Base-by-base conservation (phyloP, 2,113 vertebrate genomes). In the Ceyx cyanopectus region DNA sequence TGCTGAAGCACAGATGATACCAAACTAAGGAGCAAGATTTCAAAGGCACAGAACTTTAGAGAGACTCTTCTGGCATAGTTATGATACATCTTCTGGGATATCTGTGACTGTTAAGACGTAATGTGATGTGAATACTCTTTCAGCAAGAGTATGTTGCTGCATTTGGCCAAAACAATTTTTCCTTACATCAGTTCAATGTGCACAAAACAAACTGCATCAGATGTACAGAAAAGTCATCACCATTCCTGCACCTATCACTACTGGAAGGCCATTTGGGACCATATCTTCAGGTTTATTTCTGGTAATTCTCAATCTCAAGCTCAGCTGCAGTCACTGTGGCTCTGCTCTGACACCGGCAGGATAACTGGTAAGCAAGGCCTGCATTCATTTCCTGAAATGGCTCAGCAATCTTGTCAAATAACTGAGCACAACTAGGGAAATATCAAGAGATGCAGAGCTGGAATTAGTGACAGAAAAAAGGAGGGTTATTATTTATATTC, bases 371-470 rank as follows among this genome's bases (percentile, higher is more conserved):
- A 75, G 62, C 30, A 68, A 81, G 26, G 48, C 40, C 18, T n/a
- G 10, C 0, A 0, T 26, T n/a, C 2, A 0, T 40, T 21, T 54
- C 34, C 81, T 54, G 30, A 81, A 74, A 68, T 11, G 23, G 41
- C 45, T 72, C 34, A 10, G 32, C 1, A 6, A 15, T 58, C 86
- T 21, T 30, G 30, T 41, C 32, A 85, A 89, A 79, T n/a, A 77
- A 14, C 43, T 27, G 43, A 89, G 60, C 51, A 45, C 51, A 73
- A 37, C 50, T 46, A 32, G 53, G 56, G 32, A 85, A 77, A 27
- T 30, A 74, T 6, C 23, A 67, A 48, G 43, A 53, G 40, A 81
- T 34, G 12, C 7, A 61, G 45, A 79, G n/a, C 9, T 40, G 50
- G 30, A 84, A 85, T 50, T 50, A 81, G 29, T 51, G 23, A 69